Evolutionary conservation across 2,888 invertebrate species (phyloP), one percentile per base, ranked within the genome.

Genomic region (Zaprionus bogoriensis): DNA sequence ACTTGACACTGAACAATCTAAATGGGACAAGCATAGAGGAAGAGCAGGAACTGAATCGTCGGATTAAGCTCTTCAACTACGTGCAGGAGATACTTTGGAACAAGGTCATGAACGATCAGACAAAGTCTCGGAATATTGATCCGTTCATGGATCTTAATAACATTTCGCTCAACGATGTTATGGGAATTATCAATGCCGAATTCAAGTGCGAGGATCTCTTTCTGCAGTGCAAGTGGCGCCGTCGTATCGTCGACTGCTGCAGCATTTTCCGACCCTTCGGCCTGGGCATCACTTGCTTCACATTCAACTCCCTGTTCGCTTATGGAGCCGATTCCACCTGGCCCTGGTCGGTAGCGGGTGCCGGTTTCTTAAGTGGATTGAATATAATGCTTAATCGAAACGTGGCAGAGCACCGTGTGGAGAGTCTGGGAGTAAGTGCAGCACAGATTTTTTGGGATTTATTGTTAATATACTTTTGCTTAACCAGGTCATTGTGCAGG

Each of bases 301-400:
- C 72, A 1, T 88, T 88, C 23, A 87, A 87, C 42, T 71, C 83
- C 0, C 0, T 63, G 6, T 20, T 32, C 1, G n/a, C 30, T n/a
- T 1, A 2, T 4, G 19, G 74, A 30, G 50, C 67, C 0, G 69
- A 75, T 45, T 59, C 63, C 2, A 67, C 79, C 0, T 88, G 87
- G 87, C 88, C 88, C 0, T 87, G 87, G 88, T 68, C 77, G 0
- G 86, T 78, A 25, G 73, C 74, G 1, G 60, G 61, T 4, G 60
- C 80, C 1, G 87, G 88, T 0, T 47, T 68, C 12, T 51, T 57
- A 1, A 76, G 80, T 19, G 87, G 77, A 0, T 60, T 87, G 0
- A 61, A 63, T 20, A 73, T 87, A 0, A 61, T 74, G 4, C 36
- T 88, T 1, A 58, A 58, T 23, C 73, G 88, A 0, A 38, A 54